A percentile compares a stretch with the other conserved stretches of the same genome.
phyloP scores from a whole-genome alignment of 2,113 vertebrate species.

The Lichenostomus cassidix region DNA sequence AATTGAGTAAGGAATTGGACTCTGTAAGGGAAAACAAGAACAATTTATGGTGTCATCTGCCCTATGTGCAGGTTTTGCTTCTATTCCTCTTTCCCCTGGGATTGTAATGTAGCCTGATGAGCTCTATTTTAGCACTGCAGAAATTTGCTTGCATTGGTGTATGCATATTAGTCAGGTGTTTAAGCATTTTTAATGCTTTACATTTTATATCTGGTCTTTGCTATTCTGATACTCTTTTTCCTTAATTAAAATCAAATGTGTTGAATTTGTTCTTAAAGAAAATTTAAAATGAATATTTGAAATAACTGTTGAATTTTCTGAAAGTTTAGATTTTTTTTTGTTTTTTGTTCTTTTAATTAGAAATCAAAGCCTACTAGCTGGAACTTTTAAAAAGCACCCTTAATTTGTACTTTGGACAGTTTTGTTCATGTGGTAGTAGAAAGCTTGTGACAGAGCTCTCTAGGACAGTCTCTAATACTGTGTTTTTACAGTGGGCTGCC shows the following conservation, averaged over 20 bases:
- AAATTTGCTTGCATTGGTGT: neutral
- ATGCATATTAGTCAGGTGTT: neutral
- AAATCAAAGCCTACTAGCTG: neutral
- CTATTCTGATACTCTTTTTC: neutral
- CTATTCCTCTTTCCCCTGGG: neutral
- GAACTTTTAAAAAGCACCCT: neutral
- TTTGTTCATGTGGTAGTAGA: neutral
- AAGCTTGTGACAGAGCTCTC: neutral
- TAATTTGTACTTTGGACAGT: neutral
- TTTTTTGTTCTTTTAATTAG: neutral
- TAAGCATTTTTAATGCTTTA: neutral
- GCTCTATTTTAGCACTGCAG: neutral
- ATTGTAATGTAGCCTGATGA: neutral
- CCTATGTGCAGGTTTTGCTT: neutral
- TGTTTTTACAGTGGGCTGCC: neutral
- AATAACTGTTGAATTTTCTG: neutral
- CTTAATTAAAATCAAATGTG: neutral
- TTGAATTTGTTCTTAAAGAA: neutral
- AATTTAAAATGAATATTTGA: neutral
- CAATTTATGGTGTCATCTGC: rapidly evolving
- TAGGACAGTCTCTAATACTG: neutral
- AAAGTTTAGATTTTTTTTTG: neutral
- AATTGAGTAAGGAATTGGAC: neutral
- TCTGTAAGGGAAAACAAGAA: neutral
- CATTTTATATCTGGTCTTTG: neutral